phyloP scores from a whole-genome alignment of 23 tunicate species.

The Ascidia mentula region DNA sequence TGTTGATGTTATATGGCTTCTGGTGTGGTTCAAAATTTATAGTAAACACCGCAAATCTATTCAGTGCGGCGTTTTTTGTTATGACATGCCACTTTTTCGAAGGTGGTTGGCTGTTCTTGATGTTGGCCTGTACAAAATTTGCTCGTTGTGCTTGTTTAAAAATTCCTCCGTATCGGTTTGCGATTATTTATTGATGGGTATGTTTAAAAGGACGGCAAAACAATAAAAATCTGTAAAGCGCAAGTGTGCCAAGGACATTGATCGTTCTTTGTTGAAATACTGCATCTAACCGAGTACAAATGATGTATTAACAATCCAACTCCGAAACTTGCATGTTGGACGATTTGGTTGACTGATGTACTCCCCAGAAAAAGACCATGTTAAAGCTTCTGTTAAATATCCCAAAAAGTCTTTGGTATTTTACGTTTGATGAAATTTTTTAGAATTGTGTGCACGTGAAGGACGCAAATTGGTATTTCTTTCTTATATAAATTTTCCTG shows the following conservation, averaged over 20 bases:
- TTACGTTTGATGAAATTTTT: no score
- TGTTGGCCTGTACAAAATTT: background rate
- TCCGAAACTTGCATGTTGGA: constrained; percentile 17
- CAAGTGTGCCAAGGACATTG: no score
- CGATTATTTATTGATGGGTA: background rate
- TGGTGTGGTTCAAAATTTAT: background rate
- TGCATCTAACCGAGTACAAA: constrained; percentile 4
- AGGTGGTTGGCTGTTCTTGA: background rate
- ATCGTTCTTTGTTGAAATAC: no score
- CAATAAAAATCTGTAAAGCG: no score
- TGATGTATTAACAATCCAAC: constrained; percentile 29
- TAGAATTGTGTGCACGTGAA: no score
- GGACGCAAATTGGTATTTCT: no score
- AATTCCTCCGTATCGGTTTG: background rate
- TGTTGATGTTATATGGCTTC: background rate
- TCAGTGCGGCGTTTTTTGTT: background rate
- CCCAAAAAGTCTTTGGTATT: no score
- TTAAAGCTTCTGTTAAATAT: background rate
- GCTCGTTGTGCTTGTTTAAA: background rate
- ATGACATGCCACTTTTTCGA: background rate
- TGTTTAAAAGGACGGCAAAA: background rate
- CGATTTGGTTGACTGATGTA: constrained; percentile 4
- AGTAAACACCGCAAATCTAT: background rate
- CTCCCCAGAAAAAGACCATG: background rate
- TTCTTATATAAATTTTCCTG: no score